A percentile compares a stretch with the other conserved stretches of the same genome.
These are phyloP conservation scores for Myotis myotis DNA, from an alignment of 2,797 vertebrate genomes.

Conservation along the genomic window DNA sequence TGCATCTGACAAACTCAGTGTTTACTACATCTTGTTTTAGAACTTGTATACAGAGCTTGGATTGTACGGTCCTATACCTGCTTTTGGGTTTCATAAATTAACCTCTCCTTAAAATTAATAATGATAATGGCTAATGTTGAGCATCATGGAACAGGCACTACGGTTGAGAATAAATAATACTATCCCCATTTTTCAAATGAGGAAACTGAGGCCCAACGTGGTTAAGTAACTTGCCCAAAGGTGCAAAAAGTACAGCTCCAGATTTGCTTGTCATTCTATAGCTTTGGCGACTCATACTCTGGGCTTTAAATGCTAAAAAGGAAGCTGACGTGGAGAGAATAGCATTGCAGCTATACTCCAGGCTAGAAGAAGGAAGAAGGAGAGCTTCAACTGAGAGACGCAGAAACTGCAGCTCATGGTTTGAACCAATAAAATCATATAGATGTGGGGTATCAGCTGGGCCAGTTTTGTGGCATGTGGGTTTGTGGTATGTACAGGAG, in stretches of 20 bases:
- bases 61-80: not conserved
- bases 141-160: not conserved
- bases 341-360: not conserved
- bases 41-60: not conserved
- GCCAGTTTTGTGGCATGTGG: not conserved
- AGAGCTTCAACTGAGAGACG: not conserved
- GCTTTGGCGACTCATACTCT: not conserved
- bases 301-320: not conserved
- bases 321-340: not conserved
- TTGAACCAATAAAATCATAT: too few species aligned
- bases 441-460: not conserved
- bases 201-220: not conserved
- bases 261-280: not conserved
- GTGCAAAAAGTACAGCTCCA: not conserved
- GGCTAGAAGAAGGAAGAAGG: not conserved
- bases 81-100: slow-evolving; percentile 14
- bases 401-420: not conserved
- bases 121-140: not conserved
- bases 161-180: not conserved
- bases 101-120: not conserved
- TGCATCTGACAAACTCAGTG: not conserved
- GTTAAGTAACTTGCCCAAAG: not conserved
- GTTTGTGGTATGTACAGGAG: not conserved
- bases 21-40: slow-evolving; percentile 5
- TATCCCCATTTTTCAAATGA: not conserved